Conservation (phyloP, 1,140 invertebrate genomes). For the Drosophila nebulosa region DNA sequence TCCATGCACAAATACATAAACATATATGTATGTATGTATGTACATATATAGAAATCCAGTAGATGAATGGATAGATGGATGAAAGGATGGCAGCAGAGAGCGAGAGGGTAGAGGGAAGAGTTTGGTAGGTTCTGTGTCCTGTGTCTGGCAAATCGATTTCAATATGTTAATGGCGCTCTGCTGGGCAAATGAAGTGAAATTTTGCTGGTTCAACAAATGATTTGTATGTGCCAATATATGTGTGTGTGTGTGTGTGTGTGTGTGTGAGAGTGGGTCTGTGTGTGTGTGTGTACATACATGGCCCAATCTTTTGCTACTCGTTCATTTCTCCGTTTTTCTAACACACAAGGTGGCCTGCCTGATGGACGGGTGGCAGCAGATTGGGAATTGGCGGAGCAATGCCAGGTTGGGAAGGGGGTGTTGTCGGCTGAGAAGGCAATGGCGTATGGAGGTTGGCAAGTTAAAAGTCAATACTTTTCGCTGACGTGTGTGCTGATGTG, state of each 20-base stretch:
- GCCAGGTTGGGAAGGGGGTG: background rate
- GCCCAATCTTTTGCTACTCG: background rate
- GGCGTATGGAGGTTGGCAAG: constrained; percentile 4
- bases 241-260: background rate
- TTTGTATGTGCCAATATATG: constrained; percentile 15
- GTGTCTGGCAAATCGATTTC: constrained; percentile 57
- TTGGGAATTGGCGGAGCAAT: background rate
- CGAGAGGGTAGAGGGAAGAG: background rate
- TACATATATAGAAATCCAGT: background rate
- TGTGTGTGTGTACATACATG: background rate
- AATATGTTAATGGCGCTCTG: constrained; percentile 63
- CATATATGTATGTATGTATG: background rate
- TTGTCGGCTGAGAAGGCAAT: background rate
- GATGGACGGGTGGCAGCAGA: background rate
- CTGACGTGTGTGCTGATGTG: constrained; percentile 9
- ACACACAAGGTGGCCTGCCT: background rate
- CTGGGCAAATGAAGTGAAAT: constrained; percentile 63
- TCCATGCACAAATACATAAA: constrained; percentile 17
- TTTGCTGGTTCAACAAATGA: constrained; percentile 44
- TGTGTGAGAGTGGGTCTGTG: constrained; percentile 11
- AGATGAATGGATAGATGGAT: background rate
- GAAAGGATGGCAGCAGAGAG: no score
- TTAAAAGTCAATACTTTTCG: constrained; percentile 22
- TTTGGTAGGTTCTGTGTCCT: background rate
- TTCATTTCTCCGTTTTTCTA: constrained; percentile 2